These are phyloP conservation scores for Neuroterus valhalla DNA, from an alignment of 1,140 invertebrate species.

Conservation along the genomic window DNA sequence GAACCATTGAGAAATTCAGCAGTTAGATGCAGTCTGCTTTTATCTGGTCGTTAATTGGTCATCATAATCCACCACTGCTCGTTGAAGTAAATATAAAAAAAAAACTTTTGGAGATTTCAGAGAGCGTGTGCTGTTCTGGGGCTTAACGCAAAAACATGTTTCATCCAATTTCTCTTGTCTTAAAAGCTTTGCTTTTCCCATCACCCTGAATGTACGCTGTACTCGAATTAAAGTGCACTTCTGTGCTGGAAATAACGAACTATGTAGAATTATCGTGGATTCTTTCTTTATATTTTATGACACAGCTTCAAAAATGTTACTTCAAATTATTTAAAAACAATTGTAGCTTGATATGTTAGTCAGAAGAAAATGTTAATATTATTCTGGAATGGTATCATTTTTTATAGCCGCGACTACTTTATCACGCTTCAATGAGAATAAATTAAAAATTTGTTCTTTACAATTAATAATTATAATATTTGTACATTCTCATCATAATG, in stretches of 20 bases:
- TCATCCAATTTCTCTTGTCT: constrained; percentile 24
- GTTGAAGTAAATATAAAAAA: background rate
- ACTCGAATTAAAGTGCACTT: constrained; percentile 24
- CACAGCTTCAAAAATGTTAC: no score
- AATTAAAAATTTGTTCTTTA: no score
- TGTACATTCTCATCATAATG: no score
- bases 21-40: background rate
- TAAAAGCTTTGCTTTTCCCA: constrained; percentile 24
- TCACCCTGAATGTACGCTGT: constrained; percentile 17
- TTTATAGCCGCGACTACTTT: no score
- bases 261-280: background rate
- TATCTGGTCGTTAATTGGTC: background rate
- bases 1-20: background rate
- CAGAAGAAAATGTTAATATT: no score
- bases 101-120: background rate
- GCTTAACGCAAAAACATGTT: constrained; percentile 13
- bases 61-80: background rate
- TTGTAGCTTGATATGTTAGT: no score
- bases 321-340: no score
- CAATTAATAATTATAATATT: no score
- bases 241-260: background rate
- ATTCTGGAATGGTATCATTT: no score
- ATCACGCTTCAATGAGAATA: no score
- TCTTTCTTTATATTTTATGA: background rate
- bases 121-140: background rate